Base-by-base conservation (phyloP, 2,797 vertebrate genomes). In the Chelmon rostratus region DNA sequence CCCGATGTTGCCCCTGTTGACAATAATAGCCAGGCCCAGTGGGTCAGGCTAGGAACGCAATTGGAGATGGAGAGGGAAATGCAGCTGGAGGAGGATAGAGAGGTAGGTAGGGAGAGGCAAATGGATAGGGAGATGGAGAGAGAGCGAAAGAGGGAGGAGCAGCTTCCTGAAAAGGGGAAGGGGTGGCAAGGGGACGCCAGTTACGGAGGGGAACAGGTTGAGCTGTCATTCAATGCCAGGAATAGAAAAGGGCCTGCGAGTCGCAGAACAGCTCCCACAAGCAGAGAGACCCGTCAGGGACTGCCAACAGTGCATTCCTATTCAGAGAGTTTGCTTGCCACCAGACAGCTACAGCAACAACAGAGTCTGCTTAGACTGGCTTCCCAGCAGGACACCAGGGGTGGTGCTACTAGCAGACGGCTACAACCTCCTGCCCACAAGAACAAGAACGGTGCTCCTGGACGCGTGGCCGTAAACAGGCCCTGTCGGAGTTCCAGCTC, bases 181-280 rank as follows among this genome's bases (percentile, higher is more conserved):
- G 93, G 91, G 67, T 91, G 83, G 89, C 85, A 86, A 81, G 84
- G 78, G 79, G 91, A 93, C 53, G 81, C 79, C 92, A 94, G 93
- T 95, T 93, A 94, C 94, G 95, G 94, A 94, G 94, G 91, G 93
- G 91, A 94, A 96, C 96, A 96, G 97, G 96, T 95, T 96, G 96
- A 96, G 94, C 96, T 97, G 97, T 97, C 97, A 96, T 89, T 95
- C 93, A 95, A 83, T 81, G 91, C 96, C 95, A 96, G 95, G 96
- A 97, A 98, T 97, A 97, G 96, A 96, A 94, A 94, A 91, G 95
- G 90, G 82, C 92, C 89, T 78, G 93, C n/a, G 59, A 93, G 93
- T 88, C 84, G 84, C 92, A 92, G 94, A 82, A 85, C 93, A 93
- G 95, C 95, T 93, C 92, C 92, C 92, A 95, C 94, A 93, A 89